Conservation (phyloP, 2,113 vertebrate species). For the Regulus satrapa region DNA sequence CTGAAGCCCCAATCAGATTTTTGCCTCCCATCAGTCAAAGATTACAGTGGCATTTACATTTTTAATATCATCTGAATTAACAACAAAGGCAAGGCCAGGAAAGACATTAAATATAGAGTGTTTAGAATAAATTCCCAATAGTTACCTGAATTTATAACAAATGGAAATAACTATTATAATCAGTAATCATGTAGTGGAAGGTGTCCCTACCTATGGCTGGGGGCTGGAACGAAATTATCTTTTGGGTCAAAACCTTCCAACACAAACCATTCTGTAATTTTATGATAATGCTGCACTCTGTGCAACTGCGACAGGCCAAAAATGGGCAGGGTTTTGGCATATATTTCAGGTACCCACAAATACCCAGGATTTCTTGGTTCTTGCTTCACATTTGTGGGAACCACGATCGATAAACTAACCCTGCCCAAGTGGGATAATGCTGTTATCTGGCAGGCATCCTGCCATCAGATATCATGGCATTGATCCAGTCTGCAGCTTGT, state of each 20-base stretch:
- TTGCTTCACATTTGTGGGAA: constrained; percentile 23
- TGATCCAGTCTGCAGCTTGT: constrained; percentile 7
- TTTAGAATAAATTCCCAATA: background rate
- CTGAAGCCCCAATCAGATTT: background rate
- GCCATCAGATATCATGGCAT: background rate
- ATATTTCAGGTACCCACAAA: background rate
- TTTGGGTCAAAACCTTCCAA: background rate
- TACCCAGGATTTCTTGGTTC: background rate
- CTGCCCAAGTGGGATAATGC: background rate
- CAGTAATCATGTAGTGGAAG: background rate
- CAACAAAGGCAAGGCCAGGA: background rate
- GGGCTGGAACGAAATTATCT: background rate
- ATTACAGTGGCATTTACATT: background rate
- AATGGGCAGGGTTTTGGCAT: background rate
- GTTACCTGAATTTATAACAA: background rate
- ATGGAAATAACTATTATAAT: background rate
- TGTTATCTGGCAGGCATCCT: background rate
- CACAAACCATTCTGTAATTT: background rate
- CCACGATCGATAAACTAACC: background rate
- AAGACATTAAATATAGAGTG: background rate
- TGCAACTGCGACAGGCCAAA: background rate
- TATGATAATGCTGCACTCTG: background rate
- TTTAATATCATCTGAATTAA: background rate
- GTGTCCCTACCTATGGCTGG: background rate
- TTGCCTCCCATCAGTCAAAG: background rate